Percentiles rank a stretch among this genome's conserved stretches.
Conservation (phyloP, 2,888 invertebrate genomes). For the Archips crataeganus region DNA sequence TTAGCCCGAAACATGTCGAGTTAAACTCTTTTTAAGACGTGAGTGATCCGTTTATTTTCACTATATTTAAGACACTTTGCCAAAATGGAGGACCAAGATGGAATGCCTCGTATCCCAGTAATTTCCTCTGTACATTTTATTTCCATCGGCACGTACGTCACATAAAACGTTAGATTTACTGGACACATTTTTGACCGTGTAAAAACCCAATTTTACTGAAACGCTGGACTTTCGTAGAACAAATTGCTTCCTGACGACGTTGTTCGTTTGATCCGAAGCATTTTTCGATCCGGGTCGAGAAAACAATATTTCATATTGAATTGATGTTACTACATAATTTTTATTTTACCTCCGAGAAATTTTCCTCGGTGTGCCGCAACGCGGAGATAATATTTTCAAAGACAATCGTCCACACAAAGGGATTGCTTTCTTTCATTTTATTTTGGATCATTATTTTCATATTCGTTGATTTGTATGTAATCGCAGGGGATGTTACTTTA, state of each 20-base stretch:
- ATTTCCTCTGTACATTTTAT: background rate
- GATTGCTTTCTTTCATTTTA: background rate
- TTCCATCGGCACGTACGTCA: background rate
- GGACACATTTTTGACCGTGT: background rate
- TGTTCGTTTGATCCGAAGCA: conserved; percentile 29
- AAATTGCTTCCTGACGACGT: conserved; percentile 24
- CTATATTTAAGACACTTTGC: background rate
- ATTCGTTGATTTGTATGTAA: background rate
- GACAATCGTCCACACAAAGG: background rate
- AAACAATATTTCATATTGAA: conserved; percentile 34
- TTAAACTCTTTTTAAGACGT: too few relatives aligned
- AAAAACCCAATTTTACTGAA: conserved; percentile 30
- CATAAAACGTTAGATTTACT: background rate
- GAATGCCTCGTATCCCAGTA: background rate
- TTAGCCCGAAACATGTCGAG: too few relatives aligned
- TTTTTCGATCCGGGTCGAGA: conserved; percentile 18
- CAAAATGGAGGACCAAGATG: background rate
- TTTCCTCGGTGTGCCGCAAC: background rate
- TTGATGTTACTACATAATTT: conserved; percentile 12
- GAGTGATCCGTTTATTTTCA: too few relatives aligned
- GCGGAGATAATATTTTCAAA: background rate
- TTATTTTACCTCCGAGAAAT: background rate
- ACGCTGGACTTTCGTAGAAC: conserved; percentile 17
- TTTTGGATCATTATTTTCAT: background rate
- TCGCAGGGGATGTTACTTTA: background rate